Evolutionary conservation across 2,888 invertebrate species (phyloP), one percentile per base, ranked within the genome.

Genomic region (Cyclophora albipunctata): DNA sequence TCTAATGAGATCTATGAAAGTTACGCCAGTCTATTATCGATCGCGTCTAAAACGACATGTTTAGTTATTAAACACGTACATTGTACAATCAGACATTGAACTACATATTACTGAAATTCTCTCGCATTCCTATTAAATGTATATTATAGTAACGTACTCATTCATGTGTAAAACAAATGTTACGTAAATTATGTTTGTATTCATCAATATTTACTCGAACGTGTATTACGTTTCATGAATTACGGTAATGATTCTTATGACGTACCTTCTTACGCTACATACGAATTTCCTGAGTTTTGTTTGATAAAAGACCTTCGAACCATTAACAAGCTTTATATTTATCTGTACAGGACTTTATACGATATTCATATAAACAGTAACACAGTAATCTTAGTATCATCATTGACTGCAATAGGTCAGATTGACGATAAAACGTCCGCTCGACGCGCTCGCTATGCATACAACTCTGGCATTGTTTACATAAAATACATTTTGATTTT

Each of bases 381-480:
- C 49, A 56, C 54, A 63, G 60, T 74, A 70, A 69, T 69, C 62
- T 60, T 62, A 59, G 64, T 73, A 69, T 72, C 71, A 75, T 74
- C 71, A 75, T 64, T 63, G 56, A 58, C 69, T 69, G 73, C 73
- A 75, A 71, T 76, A 76, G 75, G 74, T 75, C 74, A 76, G 66
- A 65, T 64, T 63, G 66, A 58, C 64, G 64, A 69, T 78, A 77
- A 79, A 75, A 68, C 67, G 65, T 75, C 80, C 77, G 78, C 78
- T 55, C 50, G 45, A 47, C 50, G 45, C 48, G 50, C 51, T 52
- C 50, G 45, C 46, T 50, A 53, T 49, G 45, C 46, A 53, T 49
- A 43, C 46, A 41, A 47, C 35, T 46, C 7, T 41, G 46, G 20
- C 37, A 49, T 34, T 47, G 47, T 47, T 50, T 50, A 47, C 44